A percentile compares a stretch with the other conserved stretches of the same genome.
These are phyloP conservation scores for Mechanitis mazaeus DNA, from an alignment of 2,888 invertebrate genomes.

Conservation along the genomic window DNA sequence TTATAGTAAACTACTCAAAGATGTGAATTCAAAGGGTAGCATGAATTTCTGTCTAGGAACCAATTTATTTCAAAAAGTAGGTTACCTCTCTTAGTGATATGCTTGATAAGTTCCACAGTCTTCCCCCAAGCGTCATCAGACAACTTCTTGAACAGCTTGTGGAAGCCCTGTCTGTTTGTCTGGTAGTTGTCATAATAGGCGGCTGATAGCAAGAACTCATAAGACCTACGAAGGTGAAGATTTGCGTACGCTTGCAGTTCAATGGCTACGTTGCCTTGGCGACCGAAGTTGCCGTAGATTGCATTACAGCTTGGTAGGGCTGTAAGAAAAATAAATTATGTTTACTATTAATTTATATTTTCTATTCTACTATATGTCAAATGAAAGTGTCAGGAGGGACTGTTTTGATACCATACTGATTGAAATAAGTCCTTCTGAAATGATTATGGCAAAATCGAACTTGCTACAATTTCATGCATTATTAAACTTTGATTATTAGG, in stretches of 20 bases:
- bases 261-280: slow-evolving; percentile 59
- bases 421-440: too few relatives aligned
- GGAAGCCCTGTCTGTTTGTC: slow-evolving; percentile 85
- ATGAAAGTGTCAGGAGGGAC: too few relatives aligned
- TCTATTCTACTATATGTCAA: too few relatives aligned
- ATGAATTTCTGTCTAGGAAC: too few relatives aligned
- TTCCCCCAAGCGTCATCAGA: slow-evolving; percentile 86
- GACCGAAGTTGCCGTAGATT: slow-evolving; percentile 77
- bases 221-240: slow-evolving; percentile 82
- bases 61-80: slow-evolving; percentile 11
- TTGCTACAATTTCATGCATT: too few relatives aligned
- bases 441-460: too few relatives aligned
- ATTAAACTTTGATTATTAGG: too few relatives aligned
- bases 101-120: slow-evolving; percentile 85
- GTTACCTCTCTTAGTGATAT: slow-evolving; percentile 84
- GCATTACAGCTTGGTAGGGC: slow-evolving; percentile 79
- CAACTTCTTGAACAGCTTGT: slow-evolving; percentile 82
- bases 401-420: too few relatives aligned
- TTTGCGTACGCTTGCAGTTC: slow-evolving; percentile 77
- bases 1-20: too few relatives aligned
- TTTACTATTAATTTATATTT: too few relatives aligned
- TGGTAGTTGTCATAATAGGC: slow-evolving; percentile 86
- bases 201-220: slow-evolving; percentile 84
- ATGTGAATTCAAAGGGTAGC: too few relatives aligned
- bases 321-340: slow-evolving; percentile 31